Base-by-base conservation (phyloP, 92 coral and sea anemone species). In the Scolanthus callimorphus region DNA sequence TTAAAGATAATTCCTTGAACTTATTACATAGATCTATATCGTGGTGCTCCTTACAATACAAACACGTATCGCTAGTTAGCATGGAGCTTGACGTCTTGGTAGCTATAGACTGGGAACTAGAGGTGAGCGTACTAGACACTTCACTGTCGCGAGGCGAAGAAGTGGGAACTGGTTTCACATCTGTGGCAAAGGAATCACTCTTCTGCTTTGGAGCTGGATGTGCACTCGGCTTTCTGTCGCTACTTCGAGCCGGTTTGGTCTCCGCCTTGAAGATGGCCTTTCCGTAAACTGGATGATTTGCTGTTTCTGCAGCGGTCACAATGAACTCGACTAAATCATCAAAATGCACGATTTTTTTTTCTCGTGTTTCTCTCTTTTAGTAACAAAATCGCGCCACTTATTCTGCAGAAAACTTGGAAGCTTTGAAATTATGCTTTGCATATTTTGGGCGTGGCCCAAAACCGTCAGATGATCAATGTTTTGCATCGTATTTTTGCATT, bases 391-490 rank as follows among this genome's bases (percentile, higher is more conserved):
- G 27, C 77, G 58, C 88, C 73, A 67, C 31, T 63, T 81, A 21
- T 45, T 26, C 44, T 80, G 82, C 20, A 74, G 69, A 48, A 43
- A 30, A 11, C 37, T 29, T 1, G 88, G 82, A 13, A 81, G 77
- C 51, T 81, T 74, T 19, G 20, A 27, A 4, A 67, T 70, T 38
- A 80, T 28, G 24, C 69, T 50, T 63, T 80, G 71, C 81, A 81
- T 67, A 54, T 81, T 81, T 2, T 74, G 63, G 15, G 89, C 51
- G 27, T 80, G 86, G 39, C 73, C 38, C 27, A 79, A 60, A 49
- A 60, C 71, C 21, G 49, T 30, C 73, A 72, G 63, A 31, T 76
- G 64, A 12, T 53, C 11, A 49, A 76, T 54, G 28, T 54, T 63
- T 37, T 27, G 39, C 75, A 75, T 81, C 21, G 79, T 74, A 20